Evolutionary conservation across 2,113 vertebrate genomes (phyloP).

Genomic region (Heloderma charlesbogerti): DNA sequence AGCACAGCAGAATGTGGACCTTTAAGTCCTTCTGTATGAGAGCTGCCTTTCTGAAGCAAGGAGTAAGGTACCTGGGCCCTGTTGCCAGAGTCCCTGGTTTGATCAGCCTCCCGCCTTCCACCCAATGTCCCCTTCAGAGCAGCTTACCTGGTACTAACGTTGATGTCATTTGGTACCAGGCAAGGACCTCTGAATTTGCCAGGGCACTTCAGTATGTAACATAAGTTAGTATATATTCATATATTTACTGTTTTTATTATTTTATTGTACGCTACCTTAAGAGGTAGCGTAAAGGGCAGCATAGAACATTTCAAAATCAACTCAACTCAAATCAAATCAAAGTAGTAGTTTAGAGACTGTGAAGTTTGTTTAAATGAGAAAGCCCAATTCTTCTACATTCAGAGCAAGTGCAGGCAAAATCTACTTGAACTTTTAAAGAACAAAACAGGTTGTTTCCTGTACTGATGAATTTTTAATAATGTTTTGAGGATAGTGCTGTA

Average conservation of each 20-base stretch:
- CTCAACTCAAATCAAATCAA: not conserved
- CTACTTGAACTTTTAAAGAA: not conserved
- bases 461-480: slow-evolving; percentile 7
- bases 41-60: not conserved
- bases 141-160: not conserved
- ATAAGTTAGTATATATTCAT: not conserved
- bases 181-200: not conserved
- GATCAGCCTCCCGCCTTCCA: not conserved
- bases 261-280: not conserved
- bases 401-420: not conserved
- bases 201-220: not conserved
- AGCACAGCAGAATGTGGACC: not conserved
- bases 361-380: not conserved
- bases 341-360: not conserved
- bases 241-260: not conserved
- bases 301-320: not conserved
- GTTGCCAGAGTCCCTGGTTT: not conserved
- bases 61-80: not conserved
- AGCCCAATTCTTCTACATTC: not conserved
- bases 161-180: not conserved
- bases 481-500: not conserved
- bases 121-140: not conserved
- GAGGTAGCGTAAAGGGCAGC: not conserved
- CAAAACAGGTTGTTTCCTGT: not conserved
- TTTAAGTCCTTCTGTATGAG: not conserved